Evolutionary conservation across 1,140 invertebrate genomes (phyloP), one percentile per base, ranked within the genome.

Genomic region (Drosophila mojavensis): DNA sequence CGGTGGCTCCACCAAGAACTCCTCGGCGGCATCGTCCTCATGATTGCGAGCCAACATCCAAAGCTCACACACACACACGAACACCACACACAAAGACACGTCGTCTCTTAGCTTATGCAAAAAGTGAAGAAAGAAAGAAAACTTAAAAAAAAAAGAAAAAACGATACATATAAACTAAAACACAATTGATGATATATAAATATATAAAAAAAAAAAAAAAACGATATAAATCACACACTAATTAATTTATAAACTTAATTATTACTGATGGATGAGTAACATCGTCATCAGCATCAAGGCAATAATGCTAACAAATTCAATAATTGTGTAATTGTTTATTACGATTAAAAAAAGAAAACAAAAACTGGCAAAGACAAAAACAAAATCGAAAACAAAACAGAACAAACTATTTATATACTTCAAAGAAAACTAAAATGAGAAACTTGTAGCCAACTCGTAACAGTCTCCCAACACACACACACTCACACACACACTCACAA

Each of bases 11-110:
- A 91, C 90, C 7, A 91, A 91, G 75, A 91, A 91, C 62, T 91
- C 90, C 11, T 91, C 90, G 74, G 86, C 90, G 17, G 90, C 86
- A 1, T 91, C 90, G 13, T 91, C 90, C 26, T 91, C 90, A 81
- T 91, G 90, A 91, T 91, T 91, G 73, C 78, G 69, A 73, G 82
- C 75, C 13, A 56, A 58, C 30, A 68, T 53, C 33, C 63, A 69
- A 17, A 54, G 47, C 53, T 47, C 63, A 39, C 47, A 60, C 45
- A 59, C 69, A 65, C 24, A 68, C 13, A 33, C 45, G 6, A 30
- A 65, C 50, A 51, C 39, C 47, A 45, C 30, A 48, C 65, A 83
- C 67, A 84, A 75, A 84, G 84, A 88, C 69, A 78, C 70, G 51
- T 28, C 62, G 24, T 67, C 70, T 59, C 54, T 74, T 56, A 67